These are phyloP conservation scores for Archocentrus centrarchus DNA, from an alignment of 2,113 vertebrate genomes.

Conservation along the genomic window DNA sequence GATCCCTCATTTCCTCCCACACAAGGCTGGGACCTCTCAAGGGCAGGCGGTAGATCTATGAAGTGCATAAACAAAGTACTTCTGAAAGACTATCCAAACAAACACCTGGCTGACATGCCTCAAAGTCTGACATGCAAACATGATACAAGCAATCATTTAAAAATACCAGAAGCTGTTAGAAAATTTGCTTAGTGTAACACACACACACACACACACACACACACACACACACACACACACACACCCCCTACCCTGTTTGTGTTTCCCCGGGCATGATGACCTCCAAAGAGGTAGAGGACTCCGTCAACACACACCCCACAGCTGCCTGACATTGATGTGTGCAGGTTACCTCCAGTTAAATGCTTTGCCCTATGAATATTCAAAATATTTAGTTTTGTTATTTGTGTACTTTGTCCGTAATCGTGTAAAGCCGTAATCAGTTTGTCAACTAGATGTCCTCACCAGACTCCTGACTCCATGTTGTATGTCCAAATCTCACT, in stretches of 20 bases:
- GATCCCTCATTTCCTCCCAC: conserved; percentile 91
- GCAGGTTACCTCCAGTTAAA: conserved; percentile 87
- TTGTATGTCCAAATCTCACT: conserved; percentile 96
- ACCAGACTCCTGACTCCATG: conserved; percentile 95
- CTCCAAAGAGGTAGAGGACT: conserved; percentile 93
- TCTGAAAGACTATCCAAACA: not conserved
- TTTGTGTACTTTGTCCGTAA: no score
- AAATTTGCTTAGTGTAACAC: not conserved
- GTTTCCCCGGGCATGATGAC: conserved; percentile 93
- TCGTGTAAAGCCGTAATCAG: not conserved
- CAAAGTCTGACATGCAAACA: not conserved
- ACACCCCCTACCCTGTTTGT: conserved; percentile 86
- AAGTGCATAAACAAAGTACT: not conserved
- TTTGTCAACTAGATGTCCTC: conserved; percentile 24
- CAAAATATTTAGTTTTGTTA: not conserved
- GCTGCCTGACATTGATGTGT: conserved; percentile 95
- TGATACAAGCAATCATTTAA: not conserved
- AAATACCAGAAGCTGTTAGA: not conserved
- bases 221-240: no score
- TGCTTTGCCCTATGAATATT: conserved; percentile 85
- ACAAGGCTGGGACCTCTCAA: conserved; percentile 84
- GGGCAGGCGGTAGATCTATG: conserved; percentile 92
- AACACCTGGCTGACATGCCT: not conserved
- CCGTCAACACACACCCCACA: conserved; percentile 92
- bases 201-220: no score